These are phyloP conservation scores for Fragum whitleyi DNA, from an alignment of 2,888 invertebrate species.

Conservation along the genomic window DNA sequence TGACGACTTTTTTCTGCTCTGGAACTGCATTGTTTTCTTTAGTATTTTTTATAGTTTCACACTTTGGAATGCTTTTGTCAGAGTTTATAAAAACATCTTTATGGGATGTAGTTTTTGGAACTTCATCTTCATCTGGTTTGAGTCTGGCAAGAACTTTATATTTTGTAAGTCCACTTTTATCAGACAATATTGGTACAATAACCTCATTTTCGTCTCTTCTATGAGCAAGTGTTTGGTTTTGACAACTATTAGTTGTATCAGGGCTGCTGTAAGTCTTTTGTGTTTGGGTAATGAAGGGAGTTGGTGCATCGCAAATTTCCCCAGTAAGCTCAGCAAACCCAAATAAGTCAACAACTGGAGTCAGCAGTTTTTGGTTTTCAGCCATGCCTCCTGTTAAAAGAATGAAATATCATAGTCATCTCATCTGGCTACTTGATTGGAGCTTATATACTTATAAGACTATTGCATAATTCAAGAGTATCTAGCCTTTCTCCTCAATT, in stretches of 20 bases:
- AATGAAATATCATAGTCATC: too few relatives aligned
- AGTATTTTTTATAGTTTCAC: background rate
- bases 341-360: slow-evolving; percentile 45
- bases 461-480: too few relatives aligned
- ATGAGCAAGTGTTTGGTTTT: background rate
- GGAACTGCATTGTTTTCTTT: too few relatives aligned
- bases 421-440: too few relatives aligned
- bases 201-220: slow-evolving; percentile 29
- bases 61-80: background rate
- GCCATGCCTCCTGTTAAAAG: slow-evolving; percentile 38
- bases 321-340: slow-evolving; percentile 60
- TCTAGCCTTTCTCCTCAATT: too few relatives aligned
- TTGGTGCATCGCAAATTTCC: slow-evolving; percentile 17
- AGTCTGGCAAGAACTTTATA: slow-evolving; percentile 56
- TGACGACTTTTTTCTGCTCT: too few relatives aligned
- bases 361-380: slow-evolving; percentile 40
- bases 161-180: slow-evolving; percentile 44
- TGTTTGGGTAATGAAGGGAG: background rate
- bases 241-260: background rate
- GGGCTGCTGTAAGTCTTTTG: background rate
- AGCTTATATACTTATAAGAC: too few relatives aligned
- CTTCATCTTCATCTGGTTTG: slow-evolving; percentile 52
- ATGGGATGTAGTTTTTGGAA: background rate
- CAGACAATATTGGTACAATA: slow-evolving; percentile 47
- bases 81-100: background rate